Evolutionary conservation across 2,113 vertebrate species (phyloP), one percentile per base, ranked within the genome.

Genomic region (Pygoscelis antarcticus): DNA sequence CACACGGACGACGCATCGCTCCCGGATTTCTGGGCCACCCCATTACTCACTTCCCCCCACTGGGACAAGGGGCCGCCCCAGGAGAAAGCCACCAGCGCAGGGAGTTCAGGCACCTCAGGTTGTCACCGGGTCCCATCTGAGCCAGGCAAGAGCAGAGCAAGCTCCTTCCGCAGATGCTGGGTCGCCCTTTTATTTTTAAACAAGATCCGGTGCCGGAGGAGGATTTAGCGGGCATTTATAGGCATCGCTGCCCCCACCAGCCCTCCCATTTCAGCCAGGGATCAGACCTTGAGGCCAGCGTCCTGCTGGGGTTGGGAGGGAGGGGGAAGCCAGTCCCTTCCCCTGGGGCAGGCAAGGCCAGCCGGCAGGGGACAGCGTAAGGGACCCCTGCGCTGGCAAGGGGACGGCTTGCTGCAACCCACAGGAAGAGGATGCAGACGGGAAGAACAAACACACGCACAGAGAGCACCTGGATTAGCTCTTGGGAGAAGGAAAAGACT

Each of bases 1-100:
- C 47, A 16, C 14, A 13, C 4, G 0, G 42, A 14, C 13, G 3
- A 51, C 0, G 29, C 51, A 13, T 61, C 3, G 0, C 60, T 66
- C 64, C 54, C 0, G 13, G 23, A 6, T 14, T 40, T 9, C 77
- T 4, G 44, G 72, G 61, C 27, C 57, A 1, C 66, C 81, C 38
- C n/a, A 2, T 7, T 1, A 3, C 49, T 32, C 40, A 5, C 27
- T 13, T 44, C 55, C 69, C 65, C 6, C 3, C 42, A 7, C 0
- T 4, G 27, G 65, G 42, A 30, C 19, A 36, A 9, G 57, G 42
- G 6, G 40, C 14, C 0, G 4, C 47, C 27, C 21, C 2, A 2
- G 66, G 27, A 71, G 16, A 65, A 86, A 77, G 44, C 15, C 76
- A 75, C 77, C 51, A 2, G 3, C 3, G 0, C 20, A 8, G 7